phyloP scores from a whole-genome alignment of 2,113 vertebrate species.

The Zapus hudsonius region DNA sequence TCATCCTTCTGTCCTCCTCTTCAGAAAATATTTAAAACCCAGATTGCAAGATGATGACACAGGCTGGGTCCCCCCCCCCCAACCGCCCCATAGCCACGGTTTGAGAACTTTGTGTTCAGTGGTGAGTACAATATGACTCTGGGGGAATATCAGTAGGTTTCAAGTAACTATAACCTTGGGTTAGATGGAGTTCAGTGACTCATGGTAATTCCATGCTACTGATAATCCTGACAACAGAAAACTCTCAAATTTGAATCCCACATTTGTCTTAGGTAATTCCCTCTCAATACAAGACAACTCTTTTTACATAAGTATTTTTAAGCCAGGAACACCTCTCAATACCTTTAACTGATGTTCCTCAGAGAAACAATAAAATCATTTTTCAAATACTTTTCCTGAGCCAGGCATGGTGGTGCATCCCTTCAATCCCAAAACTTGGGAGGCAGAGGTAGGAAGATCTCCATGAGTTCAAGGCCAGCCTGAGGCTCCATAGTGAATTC shows the following conservation, averaged over 20 bases:
- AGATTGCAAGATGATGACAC: constrained; percentile 68
- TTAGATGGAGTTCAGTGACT: constrained; percentile 68
- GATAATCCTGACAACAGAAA: constrained; percentile 58
- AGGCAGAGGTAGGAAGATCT: no score
- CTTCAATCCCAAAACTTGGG: no score
- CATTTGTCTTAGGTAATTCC: constrained; percentile 37
- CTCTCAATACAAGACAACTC: constrained; percentile 25
- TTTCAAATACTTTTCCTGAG: no score
- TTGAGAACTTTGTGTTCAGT: constrained; percentile 70
- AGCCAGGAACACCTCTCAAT: constrained; percentile 10
- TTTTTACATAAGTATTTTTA: constrained; percentile 34
- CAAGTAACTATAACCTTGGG: constrained; percentile 53
- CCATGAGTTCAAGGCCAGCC: no score
- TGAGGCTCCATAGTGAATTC: no score
- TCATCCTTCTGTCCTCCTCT: constrained; percentile 62
- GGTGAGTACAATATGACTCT: constrained; percentile 44
- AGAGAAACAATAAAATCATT: constrained; percentile 19
- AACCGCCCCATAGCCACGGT: constrained; percentile 48
- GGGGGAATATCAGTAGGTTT: constrained; percentile 54
- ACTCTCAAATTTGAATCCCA: constrained; percentile 50
- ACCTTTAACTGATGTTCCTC: constrained; percentile 9
- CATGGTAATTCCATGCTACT: constrained; percentile 52
- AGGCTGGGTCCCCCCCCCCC: constrained; percentile 15
- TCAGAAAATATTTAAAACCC: constrained; percentile 62
- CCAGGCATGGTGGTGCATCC: no score